Conservation (phyloP, 2,888 invertebrate species). For the Antheraea assamensis region DNA sequence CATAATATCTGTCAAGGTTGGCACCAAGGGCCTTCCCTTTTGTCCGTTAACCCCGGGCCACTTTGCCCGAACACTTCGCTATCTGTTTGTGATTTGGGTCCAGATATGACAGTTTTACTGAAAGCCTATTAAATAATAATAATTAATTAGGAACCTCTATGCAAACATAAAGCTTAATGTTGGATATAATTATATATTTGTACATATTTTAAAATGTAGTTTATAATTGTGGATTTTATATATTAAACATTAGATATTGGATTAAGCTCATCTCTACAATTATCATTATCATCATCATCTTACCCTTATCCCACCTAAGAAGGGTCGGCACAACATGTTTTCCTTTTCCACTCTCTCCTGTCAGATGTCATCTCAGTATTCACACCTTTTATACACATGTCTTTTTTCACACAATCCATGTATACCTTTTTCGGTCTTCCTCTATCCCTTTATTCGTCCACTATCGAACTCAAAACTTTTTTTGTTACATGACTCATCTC, state of each 20-base stretch:
- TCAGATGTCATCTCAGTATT: no score
- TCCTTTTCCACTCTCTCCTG: no score
- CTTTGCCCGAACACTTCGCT: slow-evolving; percentile 27
- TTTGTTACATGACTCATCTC: no score
- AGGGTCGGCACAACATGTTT: no score
- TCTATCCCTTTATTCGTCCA: no score
- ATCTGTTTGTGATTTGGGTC: slow-evolving; percentile 38
- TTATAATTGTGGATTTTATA: neutral
- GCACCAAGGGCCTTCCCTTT: slow-evolving; percentile 21
- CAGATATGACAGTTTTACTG: slow-evolving; percentile 29
- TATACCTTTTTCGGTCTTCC: no score
- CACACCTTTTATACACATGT: no score
- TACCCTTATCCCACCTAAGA: no score
- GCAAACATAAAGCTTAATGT: neutral
- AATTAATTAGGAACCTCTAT: slow-evolving; percentile 15
- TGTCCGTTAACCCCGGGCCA: slow-evolving; percentile 26
- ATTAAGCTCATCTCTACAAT: neutral
- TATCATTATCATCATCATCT: no score
- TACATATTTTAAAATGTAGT: neutral
- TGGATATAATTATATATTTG: neutral
- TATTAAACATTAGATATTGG: neutral
- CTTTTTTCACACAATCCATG: no score
- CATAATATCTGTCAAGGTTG: slow-evolving; percentile 34
- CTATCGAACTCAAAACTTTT: no score
- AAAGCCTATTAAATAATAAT: slow-evolving; percentile 23